Conservation (phyloP, 92 coral and sea anemone species). For the Palythoa caribaeorum region DNA sequence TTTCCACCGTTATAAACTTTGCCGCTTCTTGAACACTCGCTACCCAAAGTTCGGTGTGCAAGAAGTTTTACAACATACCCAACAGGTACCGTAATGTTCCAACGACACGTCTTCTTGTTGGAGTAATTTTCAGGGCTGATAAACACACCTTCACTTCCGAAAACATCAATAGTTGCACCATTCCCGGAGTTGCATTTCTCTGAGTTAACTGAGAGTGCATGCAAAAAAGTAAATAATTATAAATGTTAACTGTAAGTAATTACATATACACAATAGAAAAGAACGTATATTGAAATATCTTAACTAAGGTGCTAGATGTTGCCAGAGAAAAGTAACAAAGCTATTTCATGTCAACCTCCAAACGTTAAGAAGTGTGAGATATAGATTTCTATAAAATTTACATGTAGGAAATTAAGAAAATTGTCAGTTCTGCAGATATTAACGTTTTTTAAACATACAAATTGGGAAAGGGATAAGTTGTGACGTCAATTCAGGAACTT, state of each 20-base stretch:
- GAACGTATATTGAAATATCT: too few relatives aligned
- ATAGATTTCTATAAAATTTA: too few relatives aligned
- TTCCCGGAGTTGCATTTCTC: slow-evolving; percentile 13
- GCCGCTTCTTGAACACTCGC: neutral
- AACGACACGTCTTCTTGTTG: neutral
- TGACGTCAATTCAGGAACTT: too few relatives aligned
- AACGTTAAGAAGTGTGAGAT: too few relatives aligned
- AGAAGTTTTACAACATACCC: slow-evolving; percentile 33
- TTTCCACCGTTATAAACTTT: slow-evolving; percentile 31
- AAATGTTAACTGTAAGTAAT: neutral
- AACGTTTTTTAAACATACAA: too few relatives aligned
- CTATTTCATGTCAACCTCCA: too few relatives aligned
- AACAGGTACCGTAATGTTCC: slow-evolving; percentile 34
- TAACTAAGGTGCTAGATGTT: too few relatives aligned
- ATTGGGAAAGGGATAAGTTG: too few relatives aligned
- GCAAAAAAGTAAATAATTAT: neutral
- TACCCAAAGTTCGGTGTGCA: neutral
- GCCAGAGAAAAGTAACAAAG: too few relatives aligned
- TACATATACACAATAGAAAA: too few relatives aligned
- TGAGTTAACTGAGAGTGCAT: slow-evolving; percentile 12
- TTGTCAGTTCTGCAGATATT: too few relatives aligned
- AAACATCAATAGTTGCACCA: slow-evolving; percentile 21
- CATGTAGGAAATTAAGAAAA: too few relatives aligned
- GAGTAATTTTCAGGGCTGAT: slow-evolving; percentile 28
- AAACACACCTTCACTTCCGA: slow-evolving; percentile 30